A percentile compares a stretch with the other conserved stretches of the same genome.
Evolutionary conservation across 2,113 vertebrate species (phyloP).

Genomic region (Anthoscopus minutus): DNA sequence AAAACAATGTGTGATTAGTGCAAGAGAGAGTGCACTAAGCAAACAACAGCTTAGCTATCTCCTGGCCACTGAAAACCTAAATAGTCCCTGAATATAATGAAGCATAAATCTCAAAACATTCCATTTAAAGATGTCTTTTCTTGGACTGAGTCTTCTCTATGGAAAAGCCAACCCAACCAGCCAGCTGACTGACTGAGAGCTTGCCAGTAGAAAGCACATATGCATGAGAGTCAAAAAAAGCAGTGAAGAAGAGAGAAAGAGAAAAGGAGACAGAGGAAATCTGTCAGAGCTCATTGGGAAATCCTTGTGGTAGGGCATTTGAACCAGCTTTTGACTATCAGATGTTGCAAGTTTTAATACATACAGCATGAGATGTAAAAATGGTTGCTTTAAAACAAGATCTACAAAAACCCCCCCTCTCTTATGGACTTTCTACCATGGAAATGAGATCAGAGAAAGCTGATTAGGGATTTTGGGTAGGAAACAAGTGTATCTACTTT

Average conservation of each 20-base stretch:
- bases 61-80: background rate
- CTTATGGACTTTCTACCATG: background rate
- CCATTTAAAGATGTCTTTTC: background rate
- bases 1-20: background rate
- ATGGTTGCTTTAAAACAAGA: background rate
- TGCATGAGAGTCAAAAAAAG: background rate
- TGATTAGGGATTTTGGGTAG: background rate
- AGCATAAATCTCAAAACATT: background rate
- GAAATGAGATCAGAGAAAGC: background rate
- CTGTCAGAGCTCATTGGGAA: background rate
- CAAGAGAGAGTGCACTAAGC: background rate
- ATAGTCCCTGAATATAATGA: background rate
- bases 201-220: background rate
- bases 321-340: background rate
- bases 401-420: background rate
- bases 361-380: background rate
- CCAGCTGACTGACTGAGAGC: background rate
- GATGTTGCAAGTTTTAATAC: background rate
- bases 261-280: background rate
- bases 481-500: background rate
- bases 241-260: background rate
- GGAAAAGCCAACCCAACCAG: background rate
- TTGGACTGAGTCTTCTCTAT: background rate
- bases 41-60: background rate
- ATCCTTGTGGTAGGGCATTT: background rate